A percentile compares a stretch with the other conserved stretches of the same genome.
These are phyloP conservation scores for Calyptomena viridis DNA, from an alignment of 2,113 vertebrate genomes.

Conservation along the genomic window DNA sequence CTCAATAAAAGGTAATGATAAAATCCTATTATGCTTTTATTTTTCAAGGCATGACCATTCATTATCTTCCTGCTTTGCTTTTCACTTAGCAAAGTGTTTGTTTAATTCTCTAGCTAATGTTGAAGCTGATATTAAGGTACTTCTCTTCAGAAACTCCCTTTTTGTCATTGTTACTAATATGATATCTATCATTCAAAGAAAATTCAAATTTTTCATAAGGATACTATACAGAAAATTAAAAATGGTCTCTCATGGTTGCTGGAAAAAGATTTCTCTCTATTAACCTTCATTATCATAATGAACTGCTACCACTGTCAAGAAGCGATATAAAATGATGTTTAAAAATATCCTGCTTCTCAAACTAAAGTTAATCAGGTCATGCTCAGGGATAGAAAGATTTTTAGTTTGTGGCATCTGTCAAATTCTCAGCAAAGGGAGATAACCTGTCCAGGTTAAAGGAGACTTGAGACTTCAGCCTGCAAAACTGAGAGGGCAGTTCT, in stretches of 20 bases:
- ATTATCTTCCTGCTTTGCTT: not conserved
- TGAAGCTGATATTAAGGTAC: not conserved
- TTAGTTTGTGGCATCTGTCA: not conserved
- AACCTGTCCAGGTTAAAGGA: not conserved
- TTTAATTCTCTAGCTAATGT: not conserved
- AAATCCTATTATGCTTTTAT: not conserved
- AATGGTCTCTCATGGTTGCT: not conserved
- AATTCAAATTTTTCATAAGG: not conserved
- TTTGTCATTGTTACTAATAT: not conserved
- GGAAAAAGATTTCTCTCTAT: not conserved
- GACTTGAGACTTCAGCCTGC: not conserved
- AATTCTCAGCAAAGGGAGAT: not conserved
- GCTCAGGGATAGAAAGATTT: not conserved
- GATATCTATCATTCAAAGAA: not conserved
- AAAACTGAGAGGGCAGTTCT: not conserved
- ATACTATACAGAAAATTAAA: not conserved
- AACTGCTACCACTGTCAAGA: constrained; percentile 14
- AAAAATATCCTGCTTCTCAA: constrained; percentile 37
- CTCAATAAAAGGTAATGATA: not conserved
- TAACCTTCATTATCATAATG: constrained; percentile 41
- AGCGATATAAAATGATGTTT: not conserved
- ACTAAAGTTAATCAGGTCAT: constrained; percentile 11
- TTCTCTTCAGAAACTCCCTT: not conserved
- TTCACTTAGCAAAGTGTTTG: not conserved
- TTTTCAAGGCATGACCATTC: not conserved